phyloP scores from a whole-genome alignment of 1,140 invertebrate species.

The Halesus radiatus region DNA sequence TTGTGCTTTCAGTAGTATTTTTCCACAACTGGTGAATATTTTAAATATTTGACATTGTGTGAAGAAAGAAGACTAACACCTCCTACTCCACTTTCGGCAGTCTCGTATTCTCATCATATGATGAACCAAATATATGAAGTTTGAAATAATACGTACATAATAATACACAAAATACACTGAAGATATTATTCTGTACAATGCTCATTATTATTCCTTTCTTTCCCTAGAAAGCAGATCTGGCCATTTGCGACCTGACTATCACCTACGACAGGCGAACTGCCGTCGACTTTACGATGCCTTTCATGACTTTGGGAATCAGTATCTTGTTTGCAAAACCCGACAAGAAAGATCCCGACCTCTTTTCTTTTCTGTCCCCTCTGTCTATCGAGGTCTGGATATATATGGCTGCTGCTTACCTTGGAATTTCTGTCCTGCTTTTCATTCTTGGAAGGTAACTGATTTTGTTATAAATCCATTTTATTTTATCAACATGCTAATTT shows the following conservation, averaged over 20 bases:
- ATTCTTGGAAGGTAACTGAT: slow-evolving; percentile 79
- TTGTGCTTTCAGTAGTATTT: background rate
- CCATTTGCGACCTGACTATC: slow-evolving; percentile 93
- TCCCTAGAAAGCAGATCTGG: slow-evolving; percentile 88
- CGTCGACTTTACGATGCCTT: slow-evolving; percentile 91
- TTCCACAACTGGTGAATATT: no score
- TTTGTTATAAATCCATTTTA: no score
- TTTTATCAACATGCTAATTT: no score
- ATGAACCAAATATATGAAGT: no score
- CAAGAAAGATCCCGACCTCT: slow-evolving; percentile 80
- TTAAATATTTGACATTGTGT: no score
- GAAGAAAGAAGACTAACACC: no score
- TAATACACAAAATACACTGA: background rate
- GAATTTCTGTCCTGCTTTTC: slow-evolving; percentile 87
- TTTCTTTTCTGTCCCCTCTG: slow-evolving; percentile 90
- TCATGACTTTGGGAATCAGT: slow-evolving; percentile 88
- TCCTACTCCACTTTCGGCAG: no score
- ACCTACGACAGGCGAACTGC: slow-evolving; percentile 86
- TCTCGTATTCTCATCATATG: no score
- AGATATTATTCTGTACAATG: background rate
- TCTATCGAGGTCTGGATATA: slow-evolving; percentile 94
- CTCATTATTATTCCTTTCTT: background rate
- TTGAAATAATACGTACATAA: no score
- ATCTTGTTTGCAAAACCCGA: slow-evolving; percentile 83
- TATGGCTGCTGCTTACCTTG: slow-evolving; percentile 89